Evolutionary conservation across 2,797 vertebrate species (phyloP).

Genomic region (Typhlichthys subterraneus): DNA sequence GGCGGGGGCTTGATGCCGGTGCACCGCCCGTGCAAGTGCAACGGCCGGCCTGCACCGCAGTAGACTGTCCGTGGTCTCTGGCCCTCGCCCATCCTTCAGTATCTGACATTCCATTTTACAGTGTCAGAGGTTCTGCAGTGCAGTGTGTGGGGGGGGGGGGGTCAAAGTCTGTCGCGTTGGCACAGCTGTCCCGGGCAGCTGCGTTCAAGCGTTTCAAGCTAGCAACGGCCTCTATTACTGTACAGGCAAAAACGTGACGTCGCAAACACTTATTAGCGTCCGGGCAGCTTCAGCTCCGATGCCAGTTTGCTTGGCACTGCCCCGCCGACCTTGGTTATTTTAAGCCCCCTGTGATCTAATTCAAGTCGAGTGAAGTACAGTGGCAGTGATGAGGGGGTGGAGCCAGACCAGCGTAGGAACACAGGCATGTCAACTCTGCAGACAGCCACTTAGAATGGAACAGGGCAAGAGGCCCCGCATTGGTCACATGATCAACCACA

Average conservation of each 20-base stretch:
- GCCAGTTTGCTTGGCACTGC: conserved; percentile 36
- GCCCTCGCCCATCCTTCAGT: too few species aligned
- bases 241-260: conserved; percentile 6
- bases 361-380: conserved; percentile 43
- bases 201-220: too few species aligned
- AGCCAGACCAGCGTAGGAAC: conserved; percentile 24
- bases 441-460: conserved; percentile 16
- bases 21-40: neutral
- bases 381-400: conserved; percentile 28
- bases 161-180: too few species aligned
- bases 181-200: too few species aligned
- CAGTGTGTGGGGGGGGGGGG: too few species aligned
- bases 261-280: conserved; percentile 7
- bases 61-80: too few species aligned
- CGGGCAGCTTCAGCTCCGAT: conserved; percentile 30
- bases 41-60: too few species aligned
- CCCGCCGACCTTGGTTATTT: conserved; percentile 52
- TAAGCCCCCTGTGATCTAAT: conserved; percentile 47
- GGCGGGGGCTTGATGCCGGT: too few species aligned
- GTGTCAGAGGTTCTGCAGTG: too few species aligned
- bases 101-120: too few species aligned
- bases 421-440: conserved; percentile 24
- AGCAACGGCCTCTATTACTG: too few species aligned
- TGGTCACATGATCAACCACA: conserved; percentile 23
- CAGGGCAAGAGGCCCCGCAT: neutral